Evolutionary conservation across 2,888 invertebrate genomes (phyloP).

Genomic region (Cheilosia vernalis): DNA sequence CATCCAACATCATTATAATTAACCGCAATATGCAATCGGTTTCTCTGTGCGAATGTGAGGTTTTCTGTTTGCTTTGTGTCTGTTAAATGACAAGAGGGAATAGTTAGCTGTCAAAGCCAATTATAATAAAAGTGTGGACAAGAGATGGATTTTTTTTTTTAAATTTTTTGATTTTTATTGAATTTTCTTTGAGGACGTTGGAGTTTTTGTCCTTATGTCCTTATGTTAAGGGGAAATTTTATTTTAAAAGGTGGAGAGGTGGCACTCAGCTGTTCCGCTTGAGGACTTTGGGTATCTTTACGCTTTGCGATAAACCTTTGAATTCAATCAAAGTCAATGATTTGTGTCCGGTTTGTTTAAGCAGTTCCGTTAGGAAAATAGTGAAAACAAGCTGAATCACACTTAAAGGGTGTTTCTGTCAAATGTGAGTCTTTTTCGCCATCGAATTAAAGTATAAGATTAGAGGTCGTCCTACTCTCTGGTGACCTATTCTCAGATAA

Average conservation of each 20-base stretch:
- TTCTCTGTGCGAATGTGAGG: conserved; percentile 48
- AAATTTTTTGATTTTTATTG: conserved; percentile 2
- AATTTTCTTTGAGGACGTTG: conserved; percentile 7
- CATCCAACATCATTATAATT: conserved; percentile 74
- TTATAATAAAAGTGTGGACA: conserved; percentile 52
- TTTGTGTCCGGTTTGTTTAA: no score
- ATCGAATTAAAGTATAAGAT: no score
- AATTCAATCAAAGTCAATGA: no score
- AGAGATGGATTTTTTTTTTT: conserved; percentile 13
- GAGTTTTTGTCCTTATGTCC: background rate
- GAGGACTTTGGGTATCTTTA: no score
- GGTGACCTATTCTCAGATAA: no score
- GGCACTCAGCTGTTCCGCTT: no score
- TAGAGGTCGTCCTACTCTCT: no score
- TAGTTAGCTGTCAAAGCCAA: conserved; percentile 69
- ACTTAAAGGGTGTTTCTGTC: no score
- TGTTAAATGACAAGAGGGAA: conserved; percentile 63
- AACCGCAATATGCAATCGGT: conserved; percentile 74
- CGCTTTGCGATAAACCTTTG: no score
- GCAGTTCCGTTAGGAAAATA: no score
- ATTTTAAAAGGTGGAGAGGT: background rate
- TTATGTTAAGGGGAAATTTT: background rate
- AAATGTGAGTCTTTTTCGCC: no score
- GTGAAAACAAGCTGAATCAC: no score
- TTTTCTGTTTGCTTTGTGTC: conserved; percentile 45